A percentile compares a stretch with the other conserved stretches of the same genome.
Evolutionary conservation across 2,888 invertebrate genomes (phyloP).

Genomic region (Cremastobaeus sp.): DNA sequence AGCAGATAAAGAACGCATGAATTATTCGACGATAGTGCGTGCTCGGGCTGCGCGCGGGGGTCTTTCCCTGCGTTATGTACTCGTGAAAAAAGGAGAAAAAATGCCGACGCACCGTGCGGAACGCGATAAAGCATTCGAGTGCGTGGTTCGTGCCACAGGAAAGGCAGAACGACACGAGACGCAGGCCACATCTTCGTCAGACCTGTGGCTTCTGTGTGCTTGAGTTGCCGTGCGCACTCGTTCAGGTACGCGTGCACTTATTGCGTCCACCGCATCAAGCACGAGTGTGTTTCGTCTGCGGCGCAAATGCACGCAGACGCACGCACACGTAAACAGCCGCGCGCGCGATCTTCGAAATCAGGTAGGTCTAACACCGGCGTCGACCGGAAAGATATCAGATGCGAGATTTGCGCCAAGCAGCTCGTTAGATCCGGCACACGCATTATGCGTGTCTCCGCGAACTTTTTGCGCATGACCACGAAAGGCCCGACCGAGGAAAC

Average conservation of each 20-base stretch:
- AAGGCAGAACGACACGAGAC: conserved; percentile 46
- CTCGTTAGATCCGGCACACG: conserved; percentile 76
- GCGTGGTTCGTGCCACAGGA: conserved; percentile 39
- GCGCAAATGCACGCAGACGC: conserved; percentile 6
- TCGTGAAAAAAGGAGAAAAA: conserved; percentile 10
- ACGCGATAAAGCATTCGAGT: conserved; percentile 52
- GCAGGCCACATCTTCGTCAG: conserved; percentile 25
- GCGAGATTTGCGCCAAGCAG: conserved; percentile 70
- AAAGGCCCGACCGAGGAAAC: conserved; percentile 14
- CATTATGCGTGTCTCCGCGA: conserved; percentile 75
- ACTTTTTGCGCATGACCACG: conserved; percentile 24
- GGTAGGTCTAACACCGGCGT: conserved; percentile 19
- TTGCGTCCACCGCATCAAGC: too few species aligned
- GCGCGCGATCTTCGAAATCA: conserved; percentile 9
- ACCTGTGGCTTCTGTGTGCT: neutral
- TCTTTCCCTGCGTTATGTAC: conserved; percentile 1
- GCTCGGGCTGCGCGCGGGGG: conserved; percentile 13
- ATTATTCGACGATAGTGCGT: conserved; percentile 39
- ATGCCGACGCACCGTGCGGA: conserved; percentile 54
- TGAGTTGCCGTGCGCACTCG: neutral
- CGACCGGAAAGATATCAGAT: conserved; percentile 61
- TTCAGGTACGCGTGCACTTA: neutral
- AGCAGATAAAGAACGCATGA: conserved; percentile 27
- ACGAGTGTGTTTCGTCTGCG: too few species aligned
- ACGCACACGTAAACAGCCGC: neutral